Evolutionary conservation across 2,888 invertebrate species (phyloP).

Genomic region (Aleiodes alternator): DNA sequence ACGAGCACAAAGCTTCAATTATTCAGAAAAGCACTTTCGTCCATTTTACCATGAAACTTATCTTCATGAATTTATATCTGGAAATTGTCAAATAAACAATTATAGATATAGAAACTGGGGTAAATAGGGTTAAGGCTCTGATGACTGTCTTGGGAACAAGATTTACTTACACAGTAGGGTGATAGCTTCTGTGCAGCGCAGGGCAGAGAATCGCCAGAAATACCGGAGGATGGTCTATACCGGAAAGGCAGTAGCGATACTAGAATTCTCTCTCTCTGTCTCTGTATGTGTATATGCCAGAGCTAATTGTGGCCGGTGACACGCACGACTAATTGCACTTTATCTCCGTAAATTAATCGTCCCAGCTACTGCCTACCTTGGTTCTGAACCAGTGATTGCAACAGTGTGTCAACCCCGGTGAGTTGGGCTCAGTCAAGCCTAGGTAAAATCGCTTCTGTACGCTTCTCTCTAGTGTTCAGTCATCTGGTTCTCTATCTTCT

Average conservation of each 20-base stretch:
- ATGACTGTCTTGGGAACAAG: not conserved
- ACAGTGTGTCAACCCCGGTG: conserved; percentile 52
- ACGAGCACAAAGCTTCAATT: too few relatives aligned
- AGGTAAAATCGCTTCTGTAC: conserved; percentile 58
- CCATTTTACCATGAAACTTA: too few relatives aligned
- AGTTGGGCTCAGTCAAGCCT: conserved; percentile 60
- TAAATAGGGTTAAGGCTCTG: too few relatives aligned
- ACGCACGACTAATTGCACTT: conserved; percentile 68
- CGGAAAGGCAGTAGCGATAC: conserved; percentile 46
- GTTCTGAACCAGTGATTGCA: conserved; percentile 62
- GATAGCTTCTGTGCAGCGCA: conserved; percentile 23
- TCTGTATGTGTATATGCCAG: conserved; percentile 42
- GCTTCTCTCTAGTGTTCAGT: conserved; percentile 53
- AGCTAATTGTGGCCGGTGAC: conserved; percentile 67
- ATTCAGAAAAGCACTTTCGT: too few relatives aligned
- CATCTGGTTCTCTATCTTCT: conserved; percentile 34
- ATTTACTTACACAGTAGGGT: conserved; percentile 22
- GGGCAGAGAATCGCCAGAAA: conserved; percentile 7
- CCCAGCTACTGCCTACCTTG: conserved; percentile 45
- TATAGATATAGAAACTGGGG: too few relatives aligned
- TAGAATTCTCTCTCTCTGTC: not conserved
- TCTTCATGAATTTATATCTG: too few relatives aligned
- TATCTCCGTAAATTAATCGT: conserved; percentile 70
- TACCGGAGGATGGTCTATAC: not conserved
- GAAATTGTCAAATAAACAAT: too few relatives aligned